Evolutionary conservation across 1,140 invertebrate species (phyloP).

Genomic region (Drosophila nikananu): DNA sequence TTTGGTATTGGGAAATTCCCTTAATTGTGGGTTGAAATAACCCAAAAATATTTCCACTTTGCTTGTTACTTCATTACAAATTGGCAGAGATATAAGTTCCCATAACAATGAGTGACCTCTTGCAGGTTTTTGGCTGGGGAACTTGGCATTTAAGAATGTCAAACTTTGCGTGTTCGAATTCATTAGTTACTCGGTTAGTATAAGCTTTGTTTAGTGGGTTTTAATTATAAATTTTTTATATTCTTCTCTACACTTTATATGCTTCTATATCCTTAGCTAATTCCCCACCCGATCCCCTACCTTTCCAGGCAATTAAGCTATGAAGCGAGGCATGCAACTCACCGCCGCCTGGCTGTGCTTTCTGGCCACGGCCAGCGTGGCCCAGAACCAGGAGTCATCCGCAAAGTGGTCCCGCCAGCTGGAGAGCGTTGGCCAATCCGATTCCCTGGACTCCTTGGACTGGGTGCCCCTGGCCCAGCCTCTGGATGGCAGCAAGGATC

Average conservation of each 20-base stretch:
- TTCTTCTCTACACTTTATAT: too few relatives aligned
- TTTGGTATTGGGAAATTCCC: conserved; percentile 10
- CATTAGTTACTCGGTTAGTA: background rate
- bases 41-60: background rate
- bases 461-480: conserved; percentile 81
- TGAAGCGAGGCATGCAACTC: conserved; percentile 74
- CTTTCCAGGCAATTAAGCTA: conserved; percentile 65
- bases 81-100: background rate
- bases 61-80: conserved; percentile 6
- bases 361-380: conserved; percentile 40
- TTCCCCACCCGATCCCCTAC: background rate
- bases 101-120: conserved; percentile 9
- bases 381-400: conserved; percentile 57
- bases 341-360: conserved; percentile 63
- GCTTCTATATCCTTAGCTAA: background rate
- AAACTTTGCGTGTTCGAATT: conserved; percentile 17
- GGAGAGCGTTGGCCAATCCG: conserved; percentile 56
- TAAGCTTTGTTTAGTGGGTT: background rate
- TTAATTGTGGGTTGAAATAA: conserved; percentile 13
- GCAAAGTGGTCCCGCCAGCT: conserved; percentile 81
- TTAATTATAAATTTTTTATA: background rate
- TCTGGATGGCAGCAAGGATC: conserved; percentile 74
- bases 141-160: conserved; percentile 22
- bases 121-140: background rate
- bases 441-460: conserved; percentile 63